Base-by-base conservation (phyloP, 2,797 vertebrate species). In the Acipenser transmontanus region DNA sequence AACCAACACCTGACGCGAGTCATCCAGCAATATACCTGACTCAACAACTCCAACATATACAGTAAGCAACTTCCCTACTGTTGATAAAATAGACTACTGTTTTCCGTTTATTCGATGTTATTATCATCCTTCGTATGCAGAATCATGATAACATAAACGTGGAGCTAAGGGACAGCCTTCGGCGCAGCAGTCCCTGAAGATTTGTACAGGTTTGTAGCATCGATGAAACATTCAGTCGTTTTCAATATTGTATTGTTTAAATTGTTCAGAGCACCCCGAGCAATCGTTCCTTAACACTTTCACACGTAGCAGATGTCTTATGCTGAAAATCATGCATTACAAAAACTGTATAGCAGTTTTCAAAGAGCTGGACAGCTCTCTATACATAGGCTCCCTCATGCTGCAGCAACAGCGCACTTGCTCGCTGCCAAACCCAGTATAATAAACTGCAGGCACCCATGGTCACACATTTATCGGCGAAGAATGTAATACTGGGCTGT, bases 1-100 rank as follows among this genome's bases (percentile, higher is more conserved):
- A 65, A 59, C 12, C 11, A 72, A 73, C 80, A 85, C 77, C 82
- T 83, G 56, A 78, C 73, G 72, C n/a, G 66, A 76, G 50, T 64
- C 64, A 64, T 70, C 59, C 51, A 61, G 56, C 60, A 72, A 49
- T 47, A 68, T 1, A 13, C 47, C 47, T 7, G 20, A 7, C 47
- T 47, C 47, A 11, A 8, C 48, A 34, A 60, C 51, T 61, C 47
- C 52, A 11, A 17, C 49, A 48, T 34, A 48, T 66, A 6, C 7
- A 9, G 20, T 11, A 34, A 49, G n/a, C 57, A 49, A 17, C 59
- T 8, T 13, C 34, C 3, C 34, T 34, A 34, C 34, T 34, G 34
- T 34, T 34, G 34, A 34, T 34, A 34, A 34, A 34, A 57, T n/a
- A 57, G 14, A 4, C 9, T 57, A n/a, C 12, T 11, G 54, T 13